Evolutionary conservation across 1,140 invertebrate species (phyloP).

Genomic region (Stegodyphus mimosarum): DNA sequence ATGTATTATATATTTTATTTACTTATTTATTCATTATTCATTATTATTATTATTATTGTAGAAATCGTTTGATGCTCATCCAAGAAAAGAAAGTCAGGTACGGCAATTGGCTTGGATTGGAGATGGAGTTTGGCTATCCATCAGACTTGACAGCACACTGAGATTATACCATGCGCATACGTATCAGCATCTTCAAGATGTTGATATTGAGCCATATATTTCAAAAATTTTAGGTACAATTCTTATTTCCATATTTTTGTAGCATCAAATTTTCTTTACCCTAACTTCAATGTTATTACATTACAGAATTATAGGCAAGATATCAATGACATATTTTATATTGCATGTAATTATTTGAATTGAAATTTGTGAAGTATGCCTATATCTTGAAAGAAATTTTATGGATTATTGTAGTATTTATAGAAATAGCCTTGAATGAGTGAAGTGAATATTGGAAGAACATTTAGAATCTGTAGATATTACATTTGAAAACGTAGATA

Average conservation of each 20-base stretch:
- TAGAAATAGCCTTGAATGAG: no score
- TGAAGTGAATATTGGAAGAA: no score
- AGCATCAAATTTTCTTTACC: not conserved
- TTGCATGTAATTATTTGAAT: no score
- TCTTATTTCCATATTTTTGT: not conserved
- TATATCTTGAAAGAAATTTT: no score
- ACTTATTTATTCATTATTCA: conserved; percentile 13
- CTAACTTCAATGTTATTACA: no score
- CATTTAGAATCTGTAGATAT: no score
- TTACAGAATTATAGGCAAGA: no score
- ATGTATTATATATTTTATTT: not conserved
- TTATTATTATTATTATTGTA: no score
- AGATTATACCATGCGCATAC: conserved; percentile 96
- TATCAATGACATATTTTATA: no score
- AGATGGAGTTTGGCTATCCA: conserved; percentile 98
- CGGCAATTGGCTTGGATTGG: conserved; percentile 94
- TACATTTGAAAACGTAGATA: no score
- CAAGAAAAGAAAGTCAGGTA: conserved; percentile 91
- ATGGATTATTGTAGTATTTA: no score
- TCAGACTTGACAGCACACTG: conserved; percentile 93
- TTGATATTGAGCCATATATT: conserved; percentile 98
- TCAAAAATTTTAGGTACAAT: conserved; percentile 81
- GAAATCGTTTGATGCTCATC: conserved; percentile 92
- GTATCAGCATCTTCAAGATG: conserved; percentile 94
- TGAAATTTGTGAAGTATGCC: no score